Percentiles rank a stretch among this genome's conserved stretches.
These are phyloP conservation scores for Scrobipalpa atriplicella DNA, from an alignment of 2,888 invertebrate genomes.

Conservation along the genomic window DNA sequence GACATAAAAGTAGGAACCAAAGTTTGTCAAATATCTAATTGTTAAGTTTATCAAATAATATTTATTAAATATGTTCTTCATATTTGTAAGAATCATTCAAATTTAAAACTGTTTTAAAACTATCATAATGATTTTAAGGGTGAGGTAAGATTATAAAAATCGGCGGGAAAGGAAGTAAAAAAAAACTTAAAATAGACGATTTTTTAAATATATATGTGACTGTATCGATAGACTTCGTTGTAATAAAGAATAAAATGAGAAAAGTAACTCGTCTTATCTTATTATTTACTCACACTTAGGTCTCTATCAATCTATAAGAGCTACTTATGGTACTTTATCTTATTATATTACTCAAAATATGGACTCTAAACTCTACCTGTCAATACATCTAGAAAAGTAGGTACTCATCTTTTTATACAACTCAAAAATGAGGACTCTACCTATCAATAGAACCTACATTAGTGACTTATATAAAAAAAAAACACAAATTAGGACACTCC, in stretches of 20 bases:
- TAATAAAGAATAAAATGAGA: conserved; percentile 64
- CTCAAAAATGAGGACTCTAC: too few relatives aligned
- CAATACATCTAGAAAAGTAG: not conserved
- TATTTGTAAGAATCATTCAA: not conserved
- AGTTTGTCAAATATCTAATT: conserved; percentile 31
- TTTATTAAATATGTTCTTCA: not conserved
- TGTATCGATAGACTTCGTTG: conserved; percentile 77
- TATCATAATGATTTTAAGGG: not conserved
- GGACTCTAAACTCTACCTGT: too few relatives aligned
- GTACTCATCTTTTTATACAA: not conserved
- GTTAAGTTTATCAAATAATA: conserved; percentile 40
- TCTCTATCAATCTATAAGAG: too few relatives aligned
- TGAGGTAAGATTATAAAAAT: conserved; percentile 28
- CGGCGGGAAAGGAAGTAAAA: conserved; percentile 32
- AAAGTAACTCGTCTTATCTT: not conserved
- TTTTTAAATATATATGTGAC: conserved; percentile 67
- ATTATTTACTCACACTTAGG: too few relatives aligned
- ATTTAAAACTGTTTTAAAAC: conserved; percentile 1
- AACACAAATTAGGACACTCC: too few relatives aligned
- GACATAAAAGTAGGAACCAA: not conserved
- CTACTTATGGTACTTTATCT: too few relatives aligned
- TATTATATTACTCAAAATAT: too few relatives aligned
- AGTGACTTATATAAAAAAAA: too few relatives aligned
- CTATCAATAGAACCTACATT: too few relatives aligned
- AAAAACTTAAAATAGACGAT: conserved; percentile 41